Conservation (phyloP, 2,113 vertebrate species). For the Mobula birostris region DNA sequence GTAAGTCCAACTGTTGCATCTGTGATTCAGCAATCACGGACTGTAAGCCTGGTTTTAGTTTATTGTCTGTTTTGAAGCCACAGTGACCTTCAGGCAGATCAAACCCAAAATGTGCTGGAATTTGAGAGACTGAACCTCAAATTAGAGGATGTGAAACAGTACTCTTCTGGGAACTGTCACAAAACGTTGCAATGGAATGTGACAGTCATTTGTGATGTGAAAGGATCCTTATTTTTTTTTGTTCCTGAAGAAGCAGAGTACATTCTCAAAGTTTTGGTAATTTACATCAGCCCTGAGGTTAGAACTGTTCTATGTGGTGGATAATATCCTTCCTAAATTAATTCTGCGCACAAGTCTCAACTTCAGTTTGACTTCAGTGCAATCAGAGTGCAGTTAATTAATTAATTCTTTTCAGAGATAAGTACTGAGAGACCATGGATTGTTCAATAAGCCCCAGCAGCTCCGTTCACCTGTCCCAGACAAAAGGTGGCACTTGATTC, state of each 20-base stretch:
- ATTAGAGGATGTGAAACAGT: not conserved
- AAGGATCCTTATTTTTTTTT: not conserved
- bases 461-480: no score
- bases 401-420: no score
- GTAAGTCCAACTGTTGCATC: not conserved
- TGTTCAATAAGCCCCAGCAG: no score
- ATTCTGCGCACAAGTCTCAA: no score
- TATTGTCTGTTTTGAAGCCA: not conserved
- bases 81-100: not conserved
- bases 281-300: not conserved
- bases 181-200: not conserved
- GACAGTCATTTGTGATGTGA: not conserved
- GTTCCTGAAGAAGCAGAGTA: not conserved
- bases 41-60: not conserved
- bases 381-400: no score
- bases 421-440: no score
- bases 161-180: not conserved
- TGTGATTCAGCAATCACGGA: not conserved
- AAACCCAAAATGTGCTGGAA: not conserved
- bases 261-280: not conserved
- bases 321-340: no score
- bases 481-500: no score
- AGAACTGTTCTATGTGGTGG: not conserved
- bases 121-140: not conserved
- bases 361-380: no score